These are phyloP conservation scores for Habroteleia sp. DNA, from an alignment of 2,888 invertebrate species.

Conservation along the genomic window DNA sequence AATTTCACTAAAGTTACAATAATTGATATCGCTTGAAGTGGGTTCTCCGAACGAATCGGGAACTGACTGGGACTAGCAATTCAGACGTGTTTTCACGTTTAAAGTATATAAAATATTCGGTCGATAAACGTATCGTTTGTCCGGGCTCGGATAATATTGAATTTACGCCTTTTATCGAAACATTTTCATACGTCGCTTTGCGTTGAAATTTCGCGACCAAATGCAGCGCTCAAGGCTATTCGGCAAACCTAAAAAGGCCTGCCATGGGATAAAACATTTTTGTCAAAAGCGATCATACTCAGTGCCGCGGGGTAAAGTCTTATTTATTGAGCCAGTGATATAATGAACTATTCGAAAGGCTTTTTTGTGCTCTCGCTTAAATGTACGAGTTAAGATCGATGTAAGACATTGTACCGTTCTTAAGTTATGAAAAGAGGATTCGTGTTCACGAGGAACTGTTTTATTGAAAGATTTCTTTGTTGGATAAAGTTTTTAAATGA, in stretches of 20 bases:
- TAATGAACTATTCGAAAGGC: conserved; percentile 18
- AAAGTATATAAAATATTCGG: conserved; percentile 51
- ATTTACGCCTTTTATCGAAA: conserved; percentile 61
- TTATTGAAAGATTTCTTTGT: neutral
- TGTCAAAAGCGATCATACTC: conserved; percentile 35
- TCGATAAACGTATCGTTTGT: conserved; percentile 51
- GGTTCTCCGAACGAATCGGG: conserved; percentile 15
- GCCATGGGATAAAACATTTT: conserved; percentile 49
- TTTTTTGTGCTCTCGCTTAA: conserved; percentile 4
- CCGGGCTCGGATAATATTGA: conserved; percentile 38
- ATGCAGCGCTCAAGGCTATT: conserved; percentile 45
- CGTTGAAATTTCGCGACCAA: conserved; percentile 46
- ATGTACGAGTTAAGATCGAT: conserved; percentile 4
- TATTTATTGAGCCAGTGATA: conserved; percentile 25
- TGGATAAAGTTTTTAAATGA: neutral
- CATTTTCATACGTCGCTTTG: conserved; percentile 51
- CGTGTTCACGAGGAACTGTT: neutral
- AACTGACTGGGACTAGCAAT: conserved; percentile 39
- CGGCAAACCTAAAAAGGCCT: conserved; percentile 53
- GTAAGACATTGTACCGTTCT: neutral
- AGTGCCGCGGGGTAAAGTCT: conserved; percentile 28
- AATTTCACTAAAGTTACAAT: conserved; percentile 23
- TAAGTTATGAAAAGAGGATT: conserved; percentile 1
- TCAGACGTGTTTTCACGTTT: conserved; percentile 42
- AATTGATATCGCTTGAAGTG: conserved; percentile 42